phyloP scores from a whole-genome alignment of 2,797 vertebrate species.

The Gallinago nigripennis region DNA sequence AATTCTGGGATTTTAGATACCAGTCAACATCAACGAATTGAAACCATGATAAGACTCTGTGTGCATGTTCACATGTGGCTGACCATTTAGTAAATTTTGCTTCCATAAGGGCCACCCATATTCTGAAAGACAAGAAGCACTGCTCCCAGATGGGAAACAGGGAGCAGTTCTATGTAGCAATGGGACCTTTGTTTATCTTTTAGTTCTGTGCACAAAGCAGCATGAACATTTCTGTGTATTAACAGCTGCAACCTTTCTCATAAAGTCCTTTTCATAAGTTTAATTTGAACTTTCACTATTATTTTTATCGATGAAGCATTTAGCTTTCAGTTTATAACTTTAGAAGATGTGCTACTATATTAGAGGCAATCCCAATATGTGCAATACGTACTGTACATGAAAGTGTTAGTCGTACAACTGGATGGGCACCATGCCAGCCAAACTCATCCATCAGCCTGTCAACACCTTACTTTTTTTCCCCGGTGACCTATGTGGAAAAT shows the following conservation, averaged over 20 bases:
- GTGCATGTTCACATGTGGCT: background rate
- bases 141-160: background rate
- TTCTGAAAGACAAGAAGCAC: background rate
- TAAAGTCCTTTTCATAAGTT: background rate
- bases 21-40: background rate
- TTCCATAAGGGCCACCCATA: background rate
- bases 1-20: background rate
- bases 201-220: background rate
- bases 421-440: background rate
- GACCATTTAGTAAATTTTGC: background rate
- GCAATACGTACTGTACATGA: background rate
- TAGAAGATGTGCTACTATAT: background rate
- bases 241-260: conserved; percentile 1
- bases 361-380: background rate
- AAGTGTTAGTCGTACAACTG: background rate
- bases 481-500: conserved; percentile 36
- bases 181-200: background rate
- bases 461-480: conserved; percentile 47
- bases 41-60: background rate
- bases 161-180: background rate
- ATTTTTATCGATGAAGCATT: background rate
- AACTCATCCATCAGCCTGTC: conserved; percentile 60
- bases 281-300: background rate
- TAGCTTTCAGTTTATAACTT: background rate
- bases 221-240: background rate